Evolutionary conservation across 2,113 vertebrate genomes (phyloP).

Genomic region (Pseudonaja textilis): DNA sequence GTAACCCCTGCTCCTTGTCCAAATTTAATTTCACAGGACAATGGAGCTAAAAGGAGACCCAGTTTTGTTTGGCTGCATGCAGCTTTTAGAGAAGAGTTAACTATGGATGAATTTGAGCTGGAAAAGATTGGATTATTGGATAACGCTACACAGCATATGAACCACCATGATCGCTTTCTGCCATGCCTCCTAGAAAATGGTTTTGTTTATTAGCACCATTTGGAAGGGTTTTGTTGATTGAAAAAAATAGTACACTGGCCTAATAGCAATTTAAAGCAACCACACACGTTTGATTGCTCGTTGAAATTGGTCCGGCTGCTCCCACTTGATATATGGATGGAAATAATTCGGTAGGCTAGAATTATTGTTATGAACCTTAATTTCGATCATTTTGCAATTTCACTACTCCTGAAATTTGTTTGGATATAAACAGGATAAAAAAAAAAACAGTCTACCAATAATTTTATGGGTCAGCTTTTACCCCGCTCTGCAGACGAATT

Average conservation of each 20-base stretch:
- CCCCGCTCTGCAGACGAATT: conserved; percentile 51
- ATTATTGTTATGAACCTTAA: conserved; percentile 30
- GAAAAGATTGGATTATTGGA: not conserved
- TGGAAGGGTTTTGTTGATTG: not conserved
- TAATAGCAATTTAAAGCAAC: conserved; percentile 34
- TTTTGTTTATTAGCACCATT: not conserved
- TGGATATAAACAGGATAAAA: conserved; percentile 17
- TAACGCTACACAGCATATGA: too few relatives aligned
- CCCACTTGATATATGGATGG: conserved; percentile 17
- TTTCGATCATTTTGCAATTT: conserved; percentile 33
- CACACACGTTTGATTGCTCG: conserved; percentile 31
- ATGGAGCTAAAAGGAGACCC: not conserved
- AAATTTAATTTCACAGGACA: not conserved
- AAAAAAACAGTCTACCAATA: conserved; percentile 46
- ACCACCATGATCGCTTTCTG: not conserved
- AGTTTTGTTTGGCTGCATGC: not conserved
- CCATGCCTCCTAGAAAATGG: not conserved
- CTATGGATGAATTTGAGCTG: not conserved
- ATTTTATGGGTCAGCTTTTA: conserved; percentile 42
- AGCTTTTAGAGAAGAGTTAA: not conserved
- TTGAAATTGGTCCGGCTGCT: conserved; percentile 45
- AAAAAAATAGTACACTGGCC: not conserved
- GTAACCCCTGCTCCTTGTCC: not conserved
- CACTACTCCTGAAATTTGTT: conserved; percentile 45
- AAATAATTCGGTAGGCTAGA: conserved; percentile 45